phyloP scores from a whole-genome alignment of 2,888 invertebrate genomes.

The Microplitis manilae region DNA sequence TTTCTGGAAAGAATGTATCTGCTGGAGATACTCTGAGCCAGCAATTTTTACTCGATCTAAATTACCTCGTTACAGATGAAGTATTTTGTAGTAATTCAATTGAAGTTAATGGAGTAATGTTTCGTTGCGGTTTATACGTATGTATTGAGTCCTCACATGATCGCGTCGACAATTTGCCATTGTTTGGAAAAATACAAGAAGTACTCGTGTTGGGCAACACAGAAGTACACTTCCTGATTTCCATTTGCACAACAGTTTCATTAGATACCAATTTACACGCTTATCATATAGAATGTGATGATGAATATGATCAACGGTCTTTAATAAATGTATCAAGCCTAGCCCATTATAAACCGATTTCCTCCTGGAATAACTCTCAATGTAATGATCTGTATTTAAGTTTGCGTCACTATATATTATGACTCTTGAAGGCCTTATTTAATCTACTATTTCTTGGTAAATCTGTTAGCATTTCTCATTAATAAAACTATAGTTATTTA shows the following conservation, averaged over 20 bases:
- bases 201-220: background rate
- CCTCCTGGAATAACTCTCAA: background rate
- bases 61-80: background rate
- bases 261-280: background rate
- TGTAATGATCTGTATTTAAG: slow-evolving; percentile 6
- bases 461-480: too few species aligned
- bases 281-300: background rate
- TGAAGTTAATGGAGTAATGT: slow-evolving; percentile 1
- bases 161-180: slow-evolving; percentile 5
- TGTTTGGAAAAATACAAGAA: background rate
- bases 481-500: too few species aligned
- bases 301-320: background rate
- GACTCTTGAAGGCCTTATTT: background rate
- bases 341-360: background rate
- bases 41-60: background rate
- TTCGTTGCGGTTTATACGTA: background rate
- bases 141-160: background rate
- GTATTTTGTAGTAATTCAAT: background rate
- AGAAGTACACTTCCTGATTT: background rate
- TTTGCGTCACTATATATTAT: background rate
- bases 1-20: background rate
- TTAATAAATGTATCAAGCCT: background rate
- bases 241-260: background rate
- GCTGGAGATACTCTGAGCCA: background rate
- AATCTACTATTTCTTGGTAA: background rate